A percentile compares a stretch with the other conserved stretches of the same genome.
Conservation (phyloP, 2,113 vertebrate genomes). For the Phylloscopus trochilus region DNA sequence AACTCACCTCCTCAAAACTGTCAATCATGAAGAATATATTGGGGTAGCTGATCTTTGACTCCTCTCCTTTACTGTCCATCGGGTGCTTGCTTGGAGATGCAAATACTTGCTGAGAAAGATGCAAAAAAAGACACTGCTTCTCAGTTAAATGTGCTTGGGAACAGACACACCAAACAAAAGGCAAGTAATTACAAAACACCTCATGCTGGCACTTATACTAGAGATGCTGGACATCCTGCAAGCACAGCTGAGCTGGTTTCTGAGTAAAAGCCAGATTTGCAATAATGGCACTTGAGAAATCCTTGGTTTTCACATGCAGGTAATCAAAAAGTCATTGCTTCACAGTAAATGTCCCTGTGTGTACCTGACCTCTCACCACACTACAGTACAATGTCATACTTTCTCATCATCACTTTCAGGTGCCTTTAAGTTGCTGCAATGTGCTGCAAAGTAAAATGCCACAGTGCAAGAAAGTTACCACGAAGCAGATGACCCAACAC, state of each 20-base stretch:
- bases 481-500: not conserved
- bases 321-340: not conserved
- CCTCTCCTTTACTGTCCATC: conserved; percentile 99
- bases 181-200: not conserved
- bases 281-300: not conserved
- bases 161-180: not conserved
- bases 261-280: not conserved
- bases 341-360: not conserved
- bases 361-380: not conserved
- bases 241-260: not conserved
- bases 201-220: not conserved
- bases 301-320: not conserved
- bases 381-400: not conserved
- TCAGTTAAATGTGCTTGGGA: not conserved
- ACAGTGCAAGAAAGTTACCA: not conserved
- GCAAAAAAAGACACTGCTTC: too few species aligned
- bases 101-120: conserved; percentile 89
- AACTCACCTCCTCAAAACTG: conserved; percentile 95
- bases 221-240: not conserved
- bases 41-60: conserved; percentile 98
- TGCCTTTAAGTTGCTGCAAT: not conserved
- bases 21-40: conserved; percentile 99
- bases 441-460: not conserved
- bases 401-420: not conserved
- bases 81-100: conserved; percentile 96